Base-by-base conservation (phyloP, 2,797 vertebrate genomes). In the Remorina albescens region DNA sequence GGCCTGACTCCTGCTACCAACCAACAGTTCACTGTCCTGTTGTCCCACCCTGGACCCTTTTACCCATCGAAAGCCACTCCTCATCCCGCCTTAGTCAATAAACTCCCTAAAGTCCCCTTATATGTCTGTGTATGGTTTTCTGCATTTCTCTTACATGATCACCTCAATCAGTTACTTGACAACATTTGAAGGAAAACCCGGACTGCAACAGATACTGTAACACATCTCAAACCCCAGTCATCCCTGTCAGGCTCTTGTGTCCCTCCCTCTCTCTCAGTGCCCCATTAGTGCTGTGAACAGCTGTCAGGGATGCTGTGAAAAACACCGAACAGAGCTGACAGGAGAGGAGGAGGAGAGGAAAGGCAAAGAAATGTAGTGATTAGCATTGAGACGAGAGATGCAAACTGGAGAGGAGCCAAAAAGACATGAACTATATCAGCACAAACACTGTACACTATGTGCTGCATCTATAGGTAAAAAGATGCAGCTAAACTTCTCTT, bases 201-300 rank as follows among this genome's bases (percentile, higher is more conserved):
- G 21, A 46, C 30, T 44, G 51, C 12, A 23, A 67, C 55, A 67
- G 50, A 68, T 16, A 61, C 67, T 67, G n/a, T n/a, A n/a, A n/a
- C n/a, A 18, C 34, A 11, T 23, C 75, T 55, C 16, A 47, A 78
- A 79, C 39, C 75, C 84, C 76, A 81, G 30, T 81, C 11, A 8
- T 54, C 62, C 50, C 32, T 63, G 46, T 88, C 67, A 69, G 65
- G 44, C 60, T 70, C 44, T 21, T 10, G 7, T 64, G 12, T 65
- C 47, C 23, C 23, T 50, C 26, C 1, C 32, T 18, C 65, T 54
- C 59, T 76, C 67, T 80, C 80, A 59, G 23, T 68, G 72, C 67
- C 78, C 82, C 81, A 88, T 91, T 90, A 90, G 76, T 80, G 78
- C 71, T 82, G 81, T 84, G 88, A 82, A 83, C 55, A 83, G 88